phyloP scores from a whole-genome alignment of 1,140 invertebrate genomes.

The Chionoecetes opilio region DNA sequence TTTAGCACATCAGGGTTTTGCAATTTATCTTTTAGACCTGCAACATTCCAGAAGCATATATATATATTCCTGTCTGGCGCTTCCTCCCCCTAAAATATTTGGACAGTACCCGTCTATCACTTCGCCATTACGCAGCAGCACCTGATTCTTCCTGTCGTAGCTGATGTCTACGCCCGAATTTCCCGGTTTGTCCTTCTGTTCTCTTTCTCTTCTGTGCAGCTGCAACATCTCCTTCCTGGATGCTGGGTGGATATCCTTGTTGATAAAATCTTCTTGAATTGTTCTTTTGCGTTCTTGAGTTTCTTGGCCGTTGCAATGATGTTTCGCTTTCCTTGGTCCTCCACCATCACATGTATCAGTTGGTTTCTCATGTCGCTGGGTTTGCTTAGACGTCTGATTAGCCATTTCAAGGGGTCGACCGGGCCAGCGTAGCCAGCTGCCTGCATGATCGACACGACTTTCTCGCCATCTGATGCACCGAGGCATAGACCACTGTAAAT shows the following conservation, averaged over 20 bases:
- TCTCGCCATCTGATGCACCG: conserved; percentile 35
- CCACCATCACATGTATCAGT: conserved; percentile 34
- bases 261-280: conserved; percentile 6
- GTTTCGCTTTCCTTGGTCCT: conserved; percentile 31
- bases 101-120: conserved; percentile 28
- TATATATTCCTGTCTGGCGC: background rate
- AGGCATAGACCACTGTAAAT: too few relatives aligned
- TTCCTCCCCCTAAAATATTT: background rate
- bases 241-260: conserved; percentile 8
- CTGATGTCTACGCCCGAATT: background rate
- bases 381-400: background rate
- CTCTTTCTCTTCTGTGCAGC: background rate
- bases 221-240: conserved; percentile 37
- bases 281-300: conserved; percentile 10
- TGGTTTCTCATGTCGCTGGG: background rate
- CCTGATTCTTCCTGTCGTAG: background rate
- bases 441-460: conserved; percentile 1
- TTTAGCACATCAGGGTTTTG: background rate
- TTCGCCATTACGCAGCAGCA: conserved; percentile 15
- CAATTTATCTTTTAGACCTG: conserved; percentile 28
- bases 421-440: conserved; percentile 31
- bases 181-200: background rate
- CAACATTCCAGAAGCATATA: conserved; percentile 25
- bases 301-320: conserved; percentile 3
- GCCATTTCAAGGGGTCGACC: background rate